A percentile compares a stretch with the other conserved stretches of the same genome.
These are phyloP conservation scores for Protomyctophum bolini DNA, from an alignment of 2,113 vertebrate genomes.

Conservation along the genomic window DNA sequence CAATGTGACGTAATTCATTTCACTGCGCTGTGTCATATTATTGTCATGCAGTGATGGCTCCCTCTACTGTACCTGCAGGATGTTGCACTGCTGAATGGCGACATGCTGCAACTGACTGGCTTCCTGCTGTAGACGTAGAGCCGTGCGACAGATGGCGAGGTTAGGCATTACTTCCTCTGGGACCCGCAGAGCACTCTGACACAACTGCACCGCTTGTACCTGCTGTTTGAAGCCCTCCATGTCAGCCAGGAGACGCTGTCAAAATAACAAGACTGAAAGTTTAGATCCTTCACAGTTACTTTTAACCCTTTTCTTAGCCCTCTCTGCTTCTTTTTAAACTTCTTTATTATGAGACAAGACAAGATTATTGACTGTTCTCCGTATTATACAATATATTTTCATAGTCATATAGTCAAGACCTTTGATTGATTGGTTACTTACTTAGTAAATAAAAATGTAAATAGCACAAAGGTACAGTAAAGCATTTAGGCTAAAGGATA, in stretches of 20 bases:
- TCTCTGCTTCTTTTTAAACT: too few species aligned
- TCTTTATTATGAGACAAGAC: too few species aligned
- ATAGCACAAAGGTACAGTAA: too few species aligned
- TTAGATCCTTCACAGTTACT: neutral
- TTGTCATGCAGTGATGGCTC: neutral
- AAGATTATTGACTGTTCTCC: too few species aligned
- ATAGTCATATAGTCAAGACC: too few species aligned
- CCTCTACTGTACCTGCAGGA: slow-evolving; percentile 85
- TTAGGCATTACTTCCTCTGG: slow-evolving; percentile 90
- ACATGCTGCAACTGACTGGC: slow-evolving; percentile 93
- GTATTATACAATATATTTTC: too few species aligned
- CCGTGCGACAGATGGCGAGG: slow-evolving; percentile 88
- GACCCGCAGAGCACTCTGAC: slow-evolving; percentile 89
- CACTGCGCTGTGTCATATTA: neutral
- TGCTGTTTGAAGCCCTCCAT: slow-evolving; percentile 96
- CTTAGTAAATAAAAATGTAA: too few species aligned
- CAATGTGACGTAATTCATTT: neutral
- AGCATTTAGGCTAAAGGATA: too few species aligned
- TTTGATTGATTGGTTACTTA: too few species aligned
- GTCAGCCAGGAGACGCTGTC: slow-evolving; percentile 88
- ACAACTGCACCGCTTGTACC: slow-evolving; percentile 87
- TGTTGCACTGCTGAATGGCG: slow-evolving; percentile 94
- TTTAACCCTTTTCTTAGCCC: too few species aligned
- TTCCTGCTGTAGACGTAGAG: slow-evolving; percentile 90
- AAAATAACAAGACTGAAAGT: neutral